These are phyloP conservation scores for Rhincodon typus DNA, from an alignment of 2,797 vertebrate genomes.

Conservation along the genomic window DNA sequence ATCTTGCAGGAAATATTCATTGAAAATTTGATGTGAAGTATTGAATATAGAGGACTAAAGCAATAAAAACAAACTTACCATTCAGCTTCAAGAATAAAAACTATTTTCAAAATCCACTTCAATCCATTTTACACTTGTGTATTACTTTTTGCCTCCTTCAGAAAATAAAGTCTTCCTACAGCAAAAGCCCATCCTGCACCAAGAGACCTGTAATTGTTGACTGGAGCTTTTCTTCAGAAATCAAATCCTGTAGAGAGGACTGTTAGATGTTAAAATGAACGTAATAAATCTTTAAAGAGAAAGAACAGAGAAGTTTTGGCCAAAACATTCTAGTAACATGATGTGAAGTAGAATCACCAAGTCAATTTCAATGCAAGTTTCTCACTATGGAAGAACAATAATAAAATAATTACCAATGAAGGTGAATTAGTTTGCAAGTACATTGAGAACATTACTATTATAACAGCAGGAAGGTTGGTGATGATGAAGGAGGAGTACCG, in stretches of 20 bases:
- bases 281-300: background rate
- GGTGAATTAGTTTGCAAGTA: background rate
- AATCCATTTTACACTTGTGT: background rate
- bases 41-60: background rate
- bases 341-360: background rate
- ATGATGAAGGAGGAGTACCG: no score
- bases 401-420: background rate
- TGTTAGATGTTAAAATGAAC: background rate
- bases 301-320: slow-evolving; percentile 13
- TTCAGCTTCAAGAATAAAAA: background rate
- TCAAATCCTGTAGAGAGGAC: background rate
- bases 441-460: background rate
- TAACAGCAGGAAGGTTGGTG: no score
- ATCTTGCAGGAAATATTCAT: background rate
- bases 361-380: background rate
- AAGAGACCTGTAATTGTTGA: background rate
- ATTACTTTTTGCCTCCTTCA: background rate
- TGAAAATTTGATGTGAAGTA: background rate
- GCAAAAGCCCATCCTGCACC: background rate
- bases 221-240: background rate
- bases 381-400: background rate
- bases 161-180: background rate
- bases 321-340: background rate
- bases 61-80: background rate
- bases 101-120: background rate